Base-by-base conservation (phyloP, 2,888 invertebrate genomes). In the Orthosia cruda region DNA sequence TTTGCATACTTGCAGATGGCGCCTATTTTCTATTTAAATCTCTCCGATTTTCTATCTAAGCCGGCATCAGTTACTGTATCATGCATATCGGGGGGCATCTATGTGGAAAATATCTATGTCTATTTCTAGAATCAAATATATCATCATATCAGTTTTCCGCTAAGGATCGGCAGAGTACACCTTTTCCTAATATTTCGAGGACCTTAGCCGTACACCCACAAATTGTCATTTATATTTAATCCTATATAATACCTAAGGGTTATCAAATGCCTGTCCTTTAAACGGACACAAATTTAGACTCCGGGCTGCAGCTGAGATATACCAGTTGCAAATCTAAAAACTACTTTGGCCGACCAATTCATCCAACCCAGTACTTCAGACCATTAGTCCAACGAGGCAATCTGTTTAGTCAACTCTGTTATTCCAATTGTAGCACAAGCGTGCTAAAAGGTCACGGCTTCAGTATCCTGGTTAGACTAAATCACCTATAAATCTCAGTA, bases 1-100 rank as follows among this genome's bases (percentile, higher is more conserved):
- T 81, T 78, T 74, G 20, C 75, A 74, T 66, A 78, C 62, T 62
- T 52, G 32, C 11, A n/a, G 26, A 49, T 74, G 81, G 77, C 49
- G 74, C 62, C 40, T 61, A 12, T 12, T 45, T 61, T 45, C 61
- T 61, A 20, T 45, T 45, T 9, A 45, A 61, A 61, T 45, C 45
- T 61, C 45, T 61, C 20, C 9, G 49, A 80, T 66, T 78, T 78
- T 61, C 26, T 50, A 47, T 50, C 26, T 50, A 15, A 55, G 23
- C 32, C 20, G 16, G 26, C 16, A 26, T 32, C 20, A 50, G n/a
- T 23, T 32, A 23, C 26, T 59, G 16, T 49, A 61, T 75, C 7
- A 57, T 26, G 20, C 12, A 9, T 55, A 49, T 57, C 12, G 4
- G n/a, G 2, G 4, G n/a, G 2, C n/a, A 20, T 16, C 9, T 18